Evolutionary conservation across 2,113 vertebrate genomes (phyloP).

Genomic region (Brienomyrus longianalis): DNA sequence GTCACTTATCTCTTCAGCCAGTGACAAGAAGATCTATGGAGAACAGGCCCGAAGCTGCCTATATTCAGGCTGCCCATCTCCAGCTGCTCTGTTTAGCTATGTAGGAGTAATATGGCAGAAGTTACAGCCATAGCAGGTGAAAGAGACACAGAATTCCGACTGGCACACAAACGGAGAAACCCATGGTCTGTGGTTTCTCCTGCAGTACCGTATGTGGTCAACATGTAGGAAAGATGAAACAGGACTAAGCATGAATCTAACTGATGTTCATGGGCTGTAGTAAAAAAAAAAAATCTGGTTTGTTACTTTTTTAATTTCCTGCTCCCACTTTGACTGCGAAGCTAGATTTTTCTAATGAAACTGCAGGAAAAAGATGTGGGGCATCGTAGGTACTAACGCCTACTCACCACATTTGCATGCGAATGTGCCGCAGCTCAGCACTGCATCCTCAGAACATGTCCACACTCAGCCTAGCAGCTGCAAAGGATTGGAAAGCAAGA

Average conservation of each 20-base stretch:
- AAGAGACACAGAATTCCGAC: background rate
- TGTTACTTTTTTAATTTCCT: background rate
- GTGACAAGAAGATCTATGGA: background rate
- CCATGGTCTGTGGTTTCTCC: background rate
- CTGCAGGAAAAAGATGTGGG: background rate
- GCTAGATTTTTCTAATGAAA: background rate
- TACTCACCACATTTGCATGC: background rate
- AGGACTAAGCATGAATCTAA: background rate
- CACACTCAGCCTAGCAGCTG: background rate
- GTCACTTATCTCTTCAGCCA: background rate
- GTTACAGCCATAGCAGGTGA: conserved; percentile 16
- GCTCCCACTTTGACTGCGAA: background rate
- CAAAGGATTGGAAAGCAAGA: background rate
- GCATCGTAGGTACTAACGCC: background rate
- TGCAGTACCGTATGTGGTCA: background rate
- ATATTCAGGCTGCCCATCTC: background rate
- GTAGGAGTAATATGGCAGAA: background rate
- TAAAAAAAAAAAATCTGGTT: background rate
- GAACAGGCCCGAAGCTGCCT: background rate
- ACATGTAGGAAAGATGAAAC: background rate
- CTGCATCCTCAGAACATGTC: background rate
- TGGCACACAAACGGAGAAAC: background rate
- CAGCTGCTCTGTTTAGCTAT: background rate
- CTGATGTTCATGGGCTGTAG: background rate
- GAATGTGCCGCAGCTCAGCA: background rate